Evolutionary conservation across 2,888 invertebrate genomes (phyloP).

Genomic region (Drosophila robusta): DNA sequence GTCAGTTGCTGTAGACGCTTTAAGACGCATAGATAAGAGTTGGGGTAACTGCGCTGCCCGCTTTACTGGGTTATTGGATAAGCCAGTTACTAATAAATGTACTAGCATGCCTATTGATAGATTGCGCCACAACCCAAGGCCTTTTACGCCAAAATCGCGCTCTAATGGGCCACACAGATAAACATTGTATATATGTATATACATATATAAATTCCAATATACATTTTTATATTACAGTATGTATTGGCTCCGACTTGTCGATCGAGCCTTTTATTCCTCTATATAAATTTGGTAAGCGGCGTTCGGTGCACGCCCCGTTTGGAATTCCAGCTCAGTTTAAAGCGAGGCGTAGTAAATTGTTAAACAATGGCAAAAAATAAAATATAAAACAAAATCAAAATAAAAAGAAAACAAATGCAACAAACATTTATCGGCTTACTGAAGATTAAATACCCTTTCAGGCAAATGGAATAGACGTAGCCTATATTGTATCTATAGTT

Average conservation of each 20-base stretch:
- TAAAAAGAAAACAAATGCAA: not conserved
- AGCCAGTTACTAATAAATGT: constrained; percentile 10
- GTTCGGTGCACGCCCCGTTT: constrained; percentile 69
- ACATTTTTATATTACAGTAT: not conserved
- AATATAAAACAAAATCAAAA: constrained; percentile 4
- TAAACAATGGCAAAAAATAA: constrained; percentile 9
- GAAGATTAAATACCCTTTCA: not conserved
- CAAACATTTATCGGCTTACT: not conserved
- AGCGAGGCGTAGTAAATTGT: constrained; percentile 44
- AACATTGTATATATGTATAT: not conserved
- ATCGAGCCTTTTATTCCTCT: constrained; percentile 29
- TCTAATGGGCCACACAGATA: constrained; percentile 41
- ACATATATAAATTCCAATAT: not conserved
- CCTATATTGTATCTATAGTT: no score
- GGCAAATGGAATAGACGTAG: not conserved
- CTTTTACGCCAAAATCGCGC: constrained; percentile 34
- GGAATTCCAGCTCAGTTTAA: constrained; percentile 52
- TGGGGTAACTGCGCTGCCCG: not conserved
- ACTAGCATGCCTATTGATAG: constrained; percentile 5
- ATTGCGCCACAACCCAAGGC: constrained; percentile 53
- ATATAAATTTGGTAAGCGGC: constrained; percentile 41
- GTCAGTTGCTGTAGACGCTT: constrained; percentile 6
- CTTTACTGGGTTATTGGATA: constrained; percentile 13
- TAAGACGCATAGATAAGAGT: constrained; percentile 5
- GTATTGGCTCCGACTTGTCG: constrained; percentile 24